Evolutionary conservation across 92 coral and sea anemone species (phyloP), one percentile per base, ranked within the genome.

Genomic region (Epizoanthus ramosus): DNA sequence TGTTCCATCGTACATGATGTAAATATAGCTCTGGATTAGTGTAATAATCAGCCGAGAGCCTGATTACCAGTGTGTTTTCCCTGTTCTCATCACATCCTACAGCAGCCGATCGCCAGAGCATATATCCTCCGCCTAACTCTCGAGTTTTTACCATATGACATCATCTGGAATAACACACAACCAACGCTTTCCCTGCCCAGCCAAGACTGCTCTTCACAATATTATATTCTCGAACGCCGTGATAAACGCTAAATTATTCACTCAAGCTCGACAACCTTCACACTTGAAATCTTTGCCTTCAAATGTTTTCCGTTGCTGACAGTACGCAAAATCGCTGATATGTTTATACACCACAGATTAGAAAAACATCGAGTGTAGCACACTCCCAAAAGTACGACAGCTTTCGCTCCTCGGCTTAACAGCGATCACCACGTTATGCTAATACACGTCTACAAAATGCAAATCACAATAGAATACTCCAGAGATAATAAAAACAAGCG

Each of bases 371-470:
- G 31, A 2, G 66, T 24, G 28, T 14, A 57, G 82, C 66, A 57
- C 82, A 77, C 82, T 77, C 82, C 82, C 82, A 37, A 18, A 77
- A 76, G 63, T 37, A 61, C 82, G 71, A 61, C 82, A 60, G 50
- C 70, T 9, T 21, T 63, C 37, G 41, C 82, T 39, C 33, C 82
- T 39, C 33, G 68, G 54, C 54, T 47, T 69, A 41, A 33, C 50
- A 15, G 65, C 59, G 71, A 60, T 41, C 23, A 77, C 82, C 82
- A 61, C 82, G 70, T 65, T 77, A 77, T 77, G 82, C 82, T 77
- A 77, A 77, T 77, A 77, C 82, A 50, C 8, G 82, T 77, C 71
- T 54, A 65, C 53, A 77, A 77, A 77, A 77, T 77, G 82, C 82
- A 77, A 77, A 77, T 77, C 66, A 21, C 69, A 77, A 77, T 77